These are phyloP conservation scores for Danio choprae DNA, from an alignment of 2,797 vertebrate species.

Conservation along the genomic window DNA sequence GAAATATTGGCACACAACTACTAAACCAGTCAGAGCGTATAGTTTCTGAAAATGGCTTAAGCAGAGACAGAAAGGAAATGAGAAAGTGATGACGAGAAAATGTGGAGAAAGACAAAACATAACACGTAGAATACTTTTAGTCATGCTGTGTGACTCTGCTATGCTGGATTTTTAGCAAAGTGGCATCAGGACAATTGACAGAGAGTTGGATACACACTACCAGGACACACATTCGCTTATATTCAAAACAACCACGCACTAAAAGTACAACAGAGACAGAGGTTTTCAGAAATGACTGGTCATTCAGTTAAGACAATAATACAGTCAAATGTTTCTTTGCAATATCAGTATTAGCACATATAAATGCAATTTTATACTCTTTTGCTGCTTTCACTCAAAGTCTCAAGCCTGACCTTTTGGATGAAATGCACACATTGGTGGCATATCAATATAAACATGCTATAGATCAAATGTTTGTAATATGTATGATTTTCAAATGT, in stretches of 20 bases:
- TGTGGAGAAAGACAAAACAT: not conserved
- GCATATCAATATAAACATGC: not conserved
- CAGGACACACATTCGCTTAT: not conserved
- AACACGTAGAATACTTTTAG: too few species aligned
- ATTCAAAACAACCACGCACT: not conserved
- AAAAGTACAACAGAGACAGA: not conserved
- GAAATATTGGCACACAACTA: slow-evolving; percentile 4
- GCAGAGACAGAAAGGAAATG: not conserved
- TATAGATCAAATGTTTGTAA: not conserved
- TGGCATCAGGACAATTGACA: not conserved
- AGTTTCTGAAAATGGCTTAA: slow-evolving; percentile 18
- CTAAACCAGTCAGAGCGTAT: not conserved
- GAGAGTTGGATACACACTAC: not conserved
- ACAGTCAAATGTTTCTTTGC: not conserved
- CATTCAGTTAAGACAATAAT: not conserved
- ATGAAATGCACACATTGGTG: not conserved
- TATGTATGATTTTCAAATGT: not conserved
- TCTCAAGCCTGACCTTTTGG: not conserved
- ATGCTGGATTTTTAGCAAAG: not conserved
- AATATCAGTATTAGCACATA: not conserved
- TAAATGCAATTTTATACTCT: not conserved
- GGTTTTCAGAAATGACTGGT: not conserved
- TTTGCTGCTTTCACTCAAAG: not conserved
- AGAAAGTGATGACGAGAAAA: not conserved
- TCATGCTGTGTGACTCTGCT: not conserved